Evolutionary conservation across 2,888 invertebrate genomes (phyloP).

Genomic region (Panopea generosa): DNA sequence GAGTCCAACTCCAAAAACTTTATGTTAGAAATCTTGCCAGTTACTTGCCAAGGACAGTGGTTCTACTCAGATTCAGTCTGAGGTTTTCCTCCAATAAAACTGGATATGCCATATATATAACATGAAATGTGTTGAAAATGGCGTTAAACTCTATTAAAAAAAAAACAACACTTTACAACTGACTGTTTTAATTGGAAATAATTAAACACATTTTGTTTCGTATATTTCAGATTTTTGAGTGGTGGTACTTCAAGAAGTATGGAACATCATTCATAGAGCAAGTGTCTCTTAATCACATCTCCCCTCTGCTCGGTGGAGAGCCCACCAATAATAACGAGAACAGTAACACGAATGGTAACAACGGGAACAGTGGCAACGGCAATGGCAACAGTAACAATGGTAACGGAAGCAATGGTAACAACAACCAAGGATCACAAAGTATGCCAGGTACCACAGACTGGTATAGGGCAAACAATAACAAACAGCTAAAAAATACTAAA

Average conservation of each 20-base stretch:
- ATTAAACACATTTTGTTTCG: no score
- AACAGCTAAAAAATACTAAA: slow-evolving; percentile 5
- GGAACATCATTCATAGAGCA: slow-evolving; percentile 99
- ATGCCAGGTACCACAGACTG: slow-evolving; percentile 71
- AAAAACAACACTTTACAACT: no score
- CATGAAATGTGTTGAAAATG: no score
- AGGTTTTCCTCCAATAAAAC: no score
- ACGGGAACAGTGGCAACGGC: slow-evolving; percentile 31
- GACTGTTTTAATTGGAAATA: no score
- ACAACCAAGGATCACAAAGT: slow-evolving; percentile 69
- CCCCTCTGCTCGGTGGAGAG: slow-evolving; percentile 92
- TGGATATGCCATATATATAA: no score
- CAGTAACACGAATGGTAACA: slow-evolving; percentile 56
- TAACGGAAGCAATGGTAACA: slow-evolving; percentile 28
- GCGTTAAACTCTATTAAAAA: no score
- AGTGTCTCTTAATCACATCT: slow-evolving; percentile 96
- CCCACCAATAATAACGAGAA: slow-evolving; percentile 82
- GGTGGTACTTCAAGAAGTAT: slow-evolving; percentile 99
- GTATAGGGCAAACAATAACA: slow-evolving; percentile 40
- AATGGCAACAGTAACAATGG: slow-evolving; percentile 57
- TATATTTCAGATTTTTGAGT: slow-evolving; percentile 92
- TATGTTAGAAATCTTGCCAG: no score
- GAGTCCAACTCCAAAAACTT: no score
- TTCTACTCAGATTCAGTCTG: no score
- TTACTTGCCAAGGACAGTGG: no score